Evolutionary conservation across 2,113 vertebrate species (phyloP), one percentile per base, ranked within the genome.

Genomic region (Ahaetulla prasina): DNA sequence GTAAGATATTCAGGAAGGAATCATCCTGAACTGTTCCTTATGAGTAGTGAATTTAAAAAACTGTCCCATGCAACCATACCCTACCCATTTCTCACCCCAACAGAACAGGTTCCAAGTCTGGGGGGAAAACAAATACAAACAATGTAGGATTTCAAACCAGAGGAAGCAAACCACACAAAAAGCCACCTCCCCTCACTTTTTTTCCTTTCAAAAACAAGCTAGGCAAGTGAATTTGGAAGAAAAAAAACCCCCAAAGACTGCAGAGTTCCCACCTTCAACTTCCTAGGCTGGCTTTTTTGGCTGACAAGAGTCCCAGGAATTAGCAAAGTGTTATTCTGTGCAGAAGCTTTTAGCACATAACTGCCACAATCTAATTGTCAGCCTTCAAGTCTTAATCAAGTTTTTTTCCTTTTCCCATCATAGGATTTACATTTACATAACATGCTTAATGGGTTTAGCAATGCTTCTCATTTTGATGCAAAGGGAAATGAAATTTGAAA

Each of bases 301-400:
- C 16, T 80, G 74, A 39, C 3, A 35, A 35, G 7, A 80, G 74
- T 18, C 18, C 18, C 3, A 93, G 95, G 85, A 97, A 97, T 97
- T 97, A 95, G 96, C 96, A 96, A 98, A 98, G 98, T 98, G 98
- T 97, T 97, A 98, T 96, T 97, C 97, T 98, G 95, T 97, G 98
- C 98, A 97, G 98, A 98, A 98, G 98, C 98, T 99, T 99, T 99
- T 99, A 99, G 98, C 98, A 99, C 98, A 98, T 99, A 98, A 98
- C 98, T 98, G 91, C 95, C 96, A 96, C 98, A 99, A 99, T 99
- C 98, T 97, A 96, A 98, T 99, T 97, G 95, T 95, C 98, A 94
- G 96, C 96, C 89, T 97, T 97, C 97, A 97, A 97, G 97, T 98
- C 98, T 98, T 98, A 98, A 98, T 98, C 98, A 90, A 96, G 91